Base-by-base conservation (phyloP, 2,113 vertebrate genomes). In the Podarcis muralis region DNA sequence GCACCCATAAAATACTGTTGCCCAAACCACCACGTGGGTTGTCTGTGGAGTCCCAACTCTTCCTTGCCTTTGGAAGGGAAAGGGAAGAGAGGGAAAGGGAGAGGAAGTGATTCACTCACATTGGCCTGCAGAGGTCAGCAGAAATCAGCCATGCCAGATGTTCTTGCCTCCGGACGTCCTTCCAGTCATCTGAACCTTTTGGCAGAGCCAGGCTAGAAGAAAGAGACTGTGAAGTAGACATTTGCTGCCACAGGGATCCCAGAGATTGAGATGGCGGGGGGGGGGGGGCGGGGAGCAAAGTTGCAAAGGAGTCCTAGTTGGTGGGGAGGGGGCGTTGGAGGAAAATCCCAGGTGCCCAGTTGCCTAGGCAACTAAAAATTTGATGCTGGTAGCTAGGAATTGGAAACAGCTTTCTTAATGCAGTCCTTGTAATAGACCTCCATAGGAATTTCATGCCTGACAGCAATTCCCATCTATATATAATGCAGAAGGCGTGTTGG, bases 111-210 rank as follows among this genome's bases (percentile, higher is more conserved):
- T 66, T 88, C 62, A 84, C 81, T 88, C 81, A 88, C 87, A 57
- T 53, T 84, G 82, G 72, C 74, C 74, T 84, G 82, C 62, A 88
- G 74, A 84, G 81, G 81, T 88, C 87, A 88, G 87, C 72, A 88
- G 81, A 88, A 88, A 83, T 83, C 81, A 88, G 62, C 62, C n/a
- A 88, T 35, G 43, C 30, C 62, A 88, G n/a, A 84, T 77, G 62
- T 78, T 84, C 81, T 20, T 77, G 22, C 23, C 65, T 69, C 87
- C 68, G 32, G 40, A 84, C 32, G 25, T 68, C 25, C 81, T 88
- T 84, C 81, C 87, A 88, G n/a, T 69, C 59, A 69, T 37, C 43
- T 0, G 27, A 83, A 68, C n/a, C 69, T 20, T 78, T 68, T 37
- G 40, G 74, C 43, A 83, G 74, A 30, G 40, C 43, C 53, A 57